Evolutionary conservation across 2,797 vertebrate species (phyloP), one percentile per base, ranked within the genome.

Genomic region (Cyclura pinguis): DNA sequence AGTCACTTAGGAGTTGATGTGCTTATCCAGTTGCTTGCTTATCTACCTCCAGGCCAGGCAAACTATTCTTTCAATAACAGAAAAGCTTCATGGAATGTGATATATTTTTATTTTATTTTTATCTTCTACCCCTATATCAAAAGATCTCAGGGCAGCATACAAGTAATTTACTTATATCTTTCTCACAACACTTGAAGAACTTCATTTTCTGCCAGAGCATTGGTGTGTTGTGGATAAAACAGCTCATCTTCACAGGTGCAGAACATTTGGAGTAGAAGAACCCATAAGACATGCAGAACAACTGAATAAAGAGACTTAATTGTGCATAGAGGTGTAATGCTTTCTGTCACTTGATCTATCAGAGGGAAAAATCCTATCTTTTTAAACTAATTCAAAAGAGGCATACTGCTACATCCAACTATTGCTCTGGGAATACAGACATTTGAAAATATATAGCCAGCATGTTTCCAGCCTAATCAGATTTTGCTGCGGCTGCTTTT

Each of bases 401-500:
- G 76, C 0, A 83, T 35, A 2, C 74, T 72, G 91, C 90, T 59
- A 91, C 73, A 93, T 88, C 47, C 74, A 88, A 93, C 84, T 7
- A 82, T 67, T 3, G 87, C 32, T 80, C 22, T 0, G 59, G 62
- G 87, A 93, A 94, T 85, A 91, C 24, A 64, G 62, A 94, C 90
- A 91, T 84, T 4, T 89, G 80, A 86, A 67, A 85, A 92, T 35
- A 92, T 59, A 72, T 0, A 72, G 83, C 86, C 83, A 91, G 59
- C 38, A 80, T 90, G 83, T 72, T 91, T 82, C 88, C 93, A 86
- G 80, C 12, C 89, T 92, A 81, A 91, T 94, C 89, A 92, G 89
- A 87, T 85, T 86, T 59, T 84, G 90, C 42, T 0, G 2, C n/a
- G 80, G 76, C 83, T 92, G 93, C 89, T 73, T 96, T 94, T 95